Percentiles rank a stretch among this genome's conserved stretches.
Evolutionary conservation across 2,888 invertebrate genomes (phyloP).

Genomic region (Brachylomia viminalis): DNA sequence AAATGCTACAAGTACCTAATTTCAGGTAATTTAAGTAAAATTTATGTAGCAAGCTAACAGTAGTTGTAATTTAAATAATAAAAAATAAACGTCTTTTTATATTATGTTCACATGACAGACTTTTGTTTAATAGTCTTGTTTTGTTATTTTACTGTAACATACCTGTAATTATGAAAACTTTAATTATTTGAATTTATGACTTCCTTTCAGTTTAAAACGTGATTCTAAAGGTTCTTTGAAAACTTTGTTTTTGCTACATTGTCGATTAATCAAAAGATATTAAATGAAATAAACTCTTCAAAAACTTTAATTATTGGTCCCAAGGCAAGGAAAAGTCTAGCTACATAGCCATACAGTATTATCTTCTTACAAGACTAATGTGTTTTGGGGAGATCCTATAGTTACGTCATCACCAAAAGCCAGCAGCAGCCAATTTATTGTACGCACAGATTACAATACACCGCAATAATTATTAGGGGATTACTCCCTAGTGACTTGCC

Average conservation of each 20-base stretch:
- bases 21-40: slow-evolving; percentile 19
- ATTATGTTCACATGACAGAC: not conserved
- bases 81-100: not conserved
- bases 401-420: slow-evolving; percentile 60
- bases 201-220: not conserved
- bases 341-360: slow-evolving; percentile 35
- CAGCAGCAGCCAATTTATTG: slow-evolving; percentile 56
- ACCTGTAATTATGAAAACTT: not conserved
- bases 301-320: slow-evolving; percentile 10
- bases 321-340: slow-evolving; percentile 1
- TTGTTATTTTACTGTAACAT: slow-evolving; percentile 21
- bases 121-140: slow-evolving; percentile 12
- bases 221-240: slow-evolving; percentile 3
- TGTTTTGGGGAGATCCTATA: slow-evolving; percentile 48
- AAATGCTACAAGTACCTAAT: slow-evolving; percentile 33
- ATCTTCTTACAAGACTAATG: slow-evolving; percentile 52
- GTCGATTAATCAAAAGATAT: slow-evolving; percentile 18
- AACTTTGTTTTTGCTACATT: not conserved
- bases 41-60: slow-evolving; percentile 17
- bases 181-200: slow-evolving; percentile 1
- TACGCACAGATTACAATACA: slow-evolving; percentile 65
- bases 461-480: slow-evolving; percentile 76
- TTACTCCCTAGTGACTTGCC: slow-evolving; percentile 71
- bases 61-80: slow-evolving; percentile 9
- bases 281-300: slow-evolving; percentile 10